Evolutionary conservation across 2,888 invertebrate species (phyloP).

Genomic region (Andrena praecox): DNA sequence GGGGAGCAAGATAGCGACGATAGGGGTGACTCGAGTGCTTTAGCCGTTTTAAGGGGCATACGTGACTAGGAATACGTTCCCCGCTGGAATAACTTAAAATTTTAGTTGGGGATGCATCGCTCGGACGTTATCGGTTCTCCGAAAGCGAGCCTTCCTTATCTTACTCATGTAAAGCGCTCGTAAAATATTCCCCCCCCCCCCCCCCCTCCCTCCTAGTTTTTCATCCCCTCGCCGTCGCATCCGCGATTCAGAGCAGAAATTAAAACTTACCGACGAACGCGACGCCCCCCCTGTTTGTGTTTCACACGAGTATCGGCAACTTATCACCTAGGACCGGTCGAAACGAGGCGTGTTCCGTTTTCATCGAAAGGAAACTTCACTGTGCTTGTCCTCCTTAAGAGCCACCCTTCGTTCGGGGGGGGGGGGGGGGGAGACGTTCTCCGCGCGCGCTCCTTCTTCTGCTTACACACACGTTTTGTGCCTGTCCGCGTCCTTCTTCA

Average conservation of each 20-base stretch:
- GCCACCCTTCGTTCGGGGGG: conserved; percentile 56
- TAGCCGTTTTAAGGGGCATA: conserved; percentile 9
- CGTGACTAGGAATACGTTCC: conserved; percentile 37
- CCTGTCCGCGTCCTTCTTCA: conserved; percentile 60
- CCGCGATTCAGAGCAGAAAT: conserved; percentile 26
- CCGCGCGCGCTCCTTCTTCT: conserved; percentile 49
- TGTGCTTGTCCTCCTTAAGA: conserved; percentile 55
- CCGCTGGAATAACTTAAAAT: conserved; percentile 22
- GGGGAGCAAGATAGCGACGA: conserved; percentile 11
- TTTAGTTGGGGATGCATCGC: conserved; percentile 10
- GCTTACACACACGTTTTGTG: conserved; percentile 47
- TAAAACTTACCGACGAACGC: conserved; percentile 20
- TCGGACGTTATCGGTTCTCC: not conserved
- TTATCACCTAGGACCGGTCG: conserved; percentile 3
- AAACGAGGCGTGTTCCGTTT: conserved; percentile 8
- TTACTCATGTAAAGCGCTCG: conserved; percentile 22
- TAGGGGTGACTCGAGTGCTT: not conserved
- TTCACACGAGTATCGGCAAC: not conserved
- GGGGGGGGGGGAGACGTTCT: conserved; percentile 41
- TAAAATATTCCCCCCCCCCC: conserved; percentile 37
- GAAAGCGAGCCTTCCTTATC: not conserved
- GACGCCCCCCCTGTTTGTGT: not conserved
- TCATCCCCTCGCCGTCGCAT: not conserved
- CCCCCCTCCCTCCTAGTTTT: conserved; percentile 17
- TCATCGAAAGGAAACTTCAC: conserved; percentile 11